Evolutionary conservation across 2,113 vertebrate genomes (phyloP), one percentile per base, ranked within the genome.

Genomic region (Bambusicola thoracicus): DNA sequence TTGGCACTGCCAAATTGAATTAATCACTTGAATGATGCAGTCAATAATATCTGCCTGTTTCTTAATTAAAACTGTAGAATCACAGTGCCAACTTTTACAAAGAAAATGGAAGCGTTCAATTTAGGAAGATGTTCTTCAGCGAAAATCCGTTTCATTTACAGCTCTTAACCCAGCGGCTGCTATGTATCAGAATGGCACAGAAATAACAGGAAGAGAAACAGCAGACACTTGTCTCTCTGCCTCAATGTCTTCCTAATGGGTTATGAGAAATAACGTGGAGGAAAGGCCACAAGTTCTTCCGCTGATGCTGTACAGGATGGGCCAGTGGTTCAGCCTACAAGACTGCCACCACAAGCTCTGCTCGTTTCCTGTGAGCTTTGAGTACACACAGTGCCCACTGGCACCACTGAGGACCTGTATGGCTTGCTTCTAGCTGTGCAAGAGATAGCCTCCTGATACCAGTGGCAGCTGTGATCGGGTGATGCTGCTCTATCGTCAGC

Each of bases 401-500:
- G 46, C 3, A 18, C n/a, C 69, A 74, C 18, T 19, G 55, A 91
- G 46, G 32, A 75, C 59, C 78, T n/a, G 11, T 13, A 58, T 20
- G 63, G 34, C 48, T 69, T 48, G 41, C 4, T 34, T 21, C 10
- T 75, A 8, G 1, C 46, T 65, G 65, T 16, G 40, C 29, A 20
- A 68, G 34, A 30, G 41, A 43, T 21, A n/a, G 43, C 27, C 18
- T 87, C 81, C 77, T 56, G 53, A 18, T 32, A 65, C 15, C 62
- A 5, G 11, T 21, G 10, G 43, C 48, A 79, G 56, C 29, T 68
- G 66, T 62, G 48, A 63, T 27, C 25, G 59, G 72, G 12, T 48
- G 30, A 46, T 40, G 19, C 0, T 0, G 53, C 38, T 72, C 62
- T 0, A 69, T 11, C 21, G 56, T 32, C 70, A 21, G 18, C 30